These are phyloP conservation scores for Timema cristinae DNA, from an alignment of 2,888 invertebrate genomes.

Conservation along the genomic window DNA sequence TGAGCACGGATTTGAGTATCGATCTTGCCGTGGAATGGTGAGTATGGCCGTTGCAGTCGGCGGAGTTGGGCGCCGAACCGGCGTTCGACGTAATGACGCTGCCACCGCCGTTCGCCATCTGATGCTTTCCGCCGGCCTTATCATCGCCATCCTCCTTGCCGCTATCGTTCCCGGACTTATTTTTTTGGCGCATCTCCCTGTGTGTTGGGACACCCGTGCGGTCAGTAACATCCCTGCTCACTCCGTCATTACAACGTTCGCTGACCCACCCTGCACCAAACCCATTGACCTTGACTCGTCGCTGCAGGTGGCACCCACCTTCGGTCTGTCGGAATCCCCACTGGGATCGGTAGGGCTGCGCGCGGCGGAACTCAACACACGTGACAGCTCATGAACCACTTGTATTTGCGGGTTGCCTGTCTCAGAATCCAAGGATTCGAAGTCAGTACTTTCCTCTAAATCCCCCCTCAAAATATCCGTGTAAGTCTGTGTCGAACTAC, in stretches of 20 bases:
- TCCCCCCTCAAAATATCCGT: too few relatives aligned
- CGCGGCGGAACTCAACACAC: background rate
- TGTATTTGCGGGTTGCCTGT: background rate
- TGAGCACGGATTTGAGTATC: constrained; percentile 65
- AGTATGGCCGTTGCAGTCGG: constrained; percentile 25
- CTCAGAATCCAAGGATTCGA: background rate
- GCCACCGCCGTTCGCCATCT: constrained; percentile 29
- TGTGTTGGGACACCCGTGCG: too few relatives aligned
- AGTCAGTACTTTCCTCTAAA: too few relatives aligned
- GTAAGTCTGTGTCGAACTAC: too few relatives aligned
- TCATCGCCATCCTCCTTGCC: constrained; percentile 24
- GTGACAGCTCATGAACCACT: constrained; percentile 4
- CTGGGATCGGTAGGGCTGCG: too few relatives aligned
- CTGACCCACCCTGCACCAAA: too few relatives aligned
- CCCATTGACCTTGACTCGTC: too few relatives aligned
- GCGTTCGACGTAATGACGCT: too few relatives aligned
- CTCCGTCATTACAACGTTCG: too few relatives aligned
- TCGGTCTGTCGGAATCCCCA: background rate
- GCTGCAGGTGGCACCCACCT: background rate
- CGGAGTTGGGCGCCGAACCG: constrained; percentile 21
- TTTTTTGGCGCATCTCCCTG: constrained; percentile 30
- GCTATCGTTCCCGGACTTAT: constrained; percentile 26
- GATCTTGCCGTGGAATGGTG: constrained; percentile 37
- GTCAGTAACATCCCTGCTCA: too few relatives aligned
- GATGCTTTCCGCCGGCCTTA: constrained; percentile 1